phyloP scores from a whole-genome alignment of 2,888 invertebrate species.

The Napeogenes inachia region DNA sequence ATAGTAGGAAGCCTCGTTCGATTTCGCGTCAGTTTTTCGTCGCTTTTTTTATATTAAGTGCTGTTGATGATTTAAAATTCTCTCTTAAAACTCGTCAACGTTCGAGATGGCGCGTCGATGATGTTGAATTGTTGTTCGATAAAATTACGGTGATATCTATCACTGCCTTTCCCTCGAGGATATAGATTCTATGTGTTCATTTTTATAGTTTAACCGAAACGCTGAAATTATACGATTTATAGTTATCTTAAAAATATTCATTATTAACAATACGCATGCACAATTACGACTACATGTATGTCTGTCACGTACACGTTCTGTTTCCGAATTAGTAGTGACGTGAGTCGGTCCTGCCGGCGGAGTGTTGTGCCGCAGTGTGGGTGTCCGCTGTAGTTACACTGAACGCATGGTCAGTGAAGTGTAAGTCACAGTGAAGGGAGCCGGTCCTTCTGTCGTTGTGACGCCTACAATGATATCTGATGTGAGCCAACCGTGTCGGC shows the following conservation, averaged over 20 bases:
- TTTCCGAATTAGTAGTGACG: conserved; percentile 22
- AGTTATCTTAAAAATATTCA: background rate
- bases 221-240: background rate
- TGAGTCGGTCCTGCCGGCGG: conserved; percentile 11
- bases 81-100: conserved; percentile 55
- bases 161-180: conserved; percentile 62
- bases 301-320: conserved; percentile 45
- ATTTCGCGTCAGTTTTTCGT: conserved; percentile 62
- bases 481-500: conserved; percentile 8
- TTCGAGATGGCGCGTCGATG: conserved; percentile 45
- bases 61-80: conserved; percentile 51
- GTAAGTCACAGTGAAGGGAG: too few species aligned
- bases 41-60: conserved; percentile 60
- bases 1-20: conserved; percentile 66
- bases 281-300: conserved; percentile 52
- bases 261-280: conserved; percentile 37
- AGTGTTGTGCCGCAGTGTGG: too few species aligned
- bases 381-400: too few species aligned
- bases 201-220: conserved; percentile 41
- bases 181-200: conserved; percentile 59
- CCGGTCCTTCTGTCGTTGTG: conserved; percentile 5
- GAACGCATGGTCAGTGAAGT: too few species aligned
- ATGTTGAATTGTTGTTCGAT: conserved; percentile 42
- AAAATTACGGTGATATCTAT: conserved; percentile 45
- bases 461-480: conserved; percentile 14